These are phyloP conservation scores for Phymorhynchus buccinoides DNA, from an alignment of 1,140 invertebrate genomes.

Conservation along the genomic window DNA sequence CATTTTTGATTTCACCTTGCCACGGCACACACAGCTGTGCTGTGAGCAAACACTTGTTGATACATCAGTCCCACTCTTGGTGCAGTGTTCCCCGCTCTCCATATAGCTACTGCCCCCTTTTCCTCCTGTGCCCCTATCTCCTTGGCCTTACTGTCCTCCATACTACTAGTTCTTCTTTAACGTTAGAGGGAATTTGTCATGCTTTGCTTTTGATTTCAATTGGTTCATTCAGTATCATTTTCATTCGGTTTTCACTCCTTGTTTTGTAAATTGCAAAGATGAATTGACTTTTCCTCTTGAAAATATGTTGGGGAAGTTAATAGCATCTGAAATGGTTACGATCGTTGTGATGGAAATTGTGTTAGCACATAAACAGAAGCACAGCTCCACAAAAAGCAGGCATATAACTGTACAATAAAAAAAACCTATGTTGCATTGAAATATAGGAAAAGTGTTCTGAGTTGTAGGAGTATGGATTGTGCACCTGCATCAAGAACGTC, in stretches of 20 bases:
- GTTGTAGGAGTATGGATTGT: not conserved
- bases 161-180: not conserved
- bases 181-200: not conserved
- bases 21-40: constrained; percentile 24
- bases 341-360: not conserved
- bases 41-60: constrained; percentile 31
- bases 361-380: not conserved
- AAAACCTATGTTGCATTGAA: not conserved
- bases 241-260: constrained; percentile 7
- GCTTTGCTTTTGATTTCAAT: constrained; percentile 17
- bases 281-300: not conserved
- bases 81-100: constrained; percentile 18
- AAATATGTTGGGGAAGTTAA: not conserved
- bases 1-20: constrained; percentile 36
- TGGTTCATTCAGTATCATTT: not conserved
- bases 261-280: not conserved
- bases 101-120: not conserved
- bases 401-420: not conserved
- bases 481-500: constrained; percentile 23
- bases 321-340: not conserved
- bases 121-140: not conserved
- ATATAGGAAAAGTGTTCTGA: no score
- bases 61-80: constrained; percentile 37
- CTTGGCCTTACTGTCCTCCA: not conserved
- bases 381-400: not conserved